Evolutionary conservation across 2,113 vertebrate species (phyloP).

Genomic region (Corapipo altera): DNA sequence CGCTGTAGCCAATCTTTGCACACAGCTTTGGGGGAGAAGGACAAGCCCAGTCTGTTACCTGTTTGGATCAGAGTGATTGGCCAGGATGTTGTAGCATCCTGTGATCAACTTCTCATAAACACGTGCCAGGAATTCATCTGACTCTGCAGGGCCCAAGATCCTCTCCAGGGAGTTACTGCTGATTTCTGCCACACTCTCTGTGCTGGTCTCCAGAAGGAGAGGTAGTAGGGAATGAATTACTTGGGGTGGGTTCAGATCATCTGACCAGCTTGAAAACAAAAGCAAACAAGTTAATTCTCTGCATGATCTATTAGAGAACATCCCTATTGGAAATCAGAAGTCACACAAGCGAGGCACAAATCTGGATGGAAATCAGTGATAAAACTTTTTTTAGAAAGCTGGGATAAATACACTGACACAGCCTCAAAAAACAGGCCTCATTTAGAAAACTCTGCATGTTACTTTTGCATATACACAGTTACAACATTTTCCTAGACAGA

Average conservation of each 20-base stretch:
- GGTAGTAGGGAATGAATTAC: conserved; percentile 89
- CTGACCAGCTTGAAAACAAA: conserved; percentile 77
- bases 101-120: conserved; percentile 93
- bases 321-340: not conserved
- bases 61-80: conserved; percentile 90
- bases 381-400: not conserved
- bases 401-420: not conserved
- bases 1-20: not conserved
- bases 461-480: not conserved
- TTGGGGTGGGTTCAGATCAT: conserved; percentile 89
- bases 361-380: not conserved
- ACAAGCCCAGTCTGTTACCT: conserved; percentile 73
- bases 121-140: conserved; percentile 91
- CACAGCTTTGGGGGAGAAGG: not conserved
- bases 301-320: accelerated
- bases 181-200: conserved; percentile 94
- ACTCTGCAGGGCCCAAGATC: conserved; percentile 92
- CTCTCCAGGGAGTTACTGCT: conserved; percentile 92
- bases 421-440: not conserved
- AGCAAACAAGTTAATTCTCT: not conserved
- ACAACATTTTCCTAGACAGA: not conserved
- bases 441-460: not conserved
- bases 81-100: conserved; percentile 95
- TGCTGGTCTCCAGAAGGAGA: conserved; percentile 91
- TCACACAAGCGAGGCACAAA: not conserved